Conservation (phyloP, 2,797 vertebrate species). For the Todus mexicanus region DNA sequence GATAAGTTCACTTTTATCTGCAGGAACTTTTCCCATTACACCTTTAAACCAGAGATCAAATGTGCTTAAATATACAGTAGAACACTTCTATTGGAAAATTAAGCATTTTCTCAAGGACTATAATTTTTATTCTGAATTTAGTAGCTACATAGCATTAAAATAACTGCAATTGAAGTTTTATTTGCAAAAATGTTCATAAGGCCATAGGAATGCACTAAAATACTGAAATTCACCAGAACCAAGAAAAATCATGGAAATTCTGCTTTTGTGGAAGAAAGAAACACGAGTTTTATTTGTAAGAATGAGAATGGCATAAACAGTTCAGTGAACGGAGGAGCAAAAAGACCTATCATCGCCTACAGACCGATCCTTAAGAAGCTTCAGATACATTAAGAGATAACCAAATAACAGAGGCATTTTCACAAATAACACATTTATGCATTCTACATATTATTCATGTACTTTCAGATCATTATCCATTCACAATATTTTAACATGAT, state of each 20-base stretch:
- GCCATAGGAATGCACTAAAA: slow-evolving; percentile 71
- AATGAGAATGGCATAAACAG: slow-evolving; percentile 34
- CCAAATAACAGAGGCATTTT: slow-evolving; percentile 36
- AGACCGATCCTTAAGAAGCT: slow-evolving; percentile 41
- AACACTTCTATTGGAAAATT: slow-evolving; percentile 65
- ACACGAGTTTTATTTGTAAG: slow-evolving; percentile 47
- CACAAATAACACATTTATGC: slow-evolving; percentile 41
- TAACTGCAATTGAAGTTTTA: slow-evolving; percentile 57
- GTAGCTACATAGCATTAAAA: slow-evolving; percentile 67
- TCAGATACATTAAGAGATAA: slow-evolving; percentile 28
- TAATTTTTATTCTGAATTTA: slow-evolving; percentile 62
- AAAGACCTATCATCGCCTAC: slow-evolving; percentile 36
- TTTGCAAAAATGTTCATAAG: slow-evolving; percentile 67
- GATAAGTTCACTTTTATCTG: slow-evolving; percentile 68
- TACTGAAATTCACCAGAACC: slow-evolving; percentile 51
- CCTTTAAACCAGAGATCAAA: slow-evolving; percentile 61
- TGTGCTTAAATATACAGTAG: slow-evolving; percentile 64
- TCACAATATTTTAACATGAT: slow-evolving; percentile 12
- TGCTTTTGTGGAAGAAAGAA: slow-evolving; percentile 60
- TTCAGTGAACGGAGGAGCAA: slow-evolving; percentile 40
- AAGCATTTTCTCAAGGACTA: slow-evolving; percentile 44
- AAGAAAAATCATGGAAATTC: slow-evolving; percentile 37
- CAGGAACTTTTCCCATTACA: slow-evolving; percentile 67
- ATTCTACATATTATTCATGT: slow-evolving; percentile 14
- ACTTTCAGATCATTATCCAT: slow-evolving; percentile 16